These are phyloP conservation scores for Diprion similis DNA, from an alignment of 1,140 invertebrate species.

Conservation along the genomic window DNA sequence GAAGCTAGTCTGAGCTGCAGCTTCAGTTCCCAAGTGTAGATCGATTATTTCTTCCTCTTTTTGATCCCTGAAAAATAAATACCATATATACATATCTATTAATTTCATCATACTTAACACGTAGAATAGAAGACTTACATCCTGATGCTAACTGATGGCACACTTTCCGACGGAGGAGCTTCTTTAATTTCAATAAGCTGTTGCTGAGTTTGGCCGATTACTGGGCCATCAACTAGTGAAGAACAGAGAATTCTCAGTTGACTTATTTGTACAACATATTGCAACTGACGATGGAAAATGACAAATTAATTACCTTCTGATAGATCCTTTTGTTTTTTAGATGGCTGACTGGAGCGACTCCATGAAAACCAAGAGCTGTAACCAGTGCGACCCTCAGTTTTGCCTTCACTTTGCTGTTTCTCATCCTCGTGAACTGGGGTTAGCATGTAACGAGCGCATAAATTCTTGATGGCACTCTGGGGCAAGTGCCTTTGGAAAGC, in stretches of 20 bases:
- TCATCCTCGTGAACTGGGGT: conserved; percentile 47
- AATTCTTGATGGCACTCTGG: conserved; percentile 52
- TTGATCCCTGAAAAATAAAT: conserved; percentile 31
- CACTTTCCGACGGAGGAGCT: conserved; percentile 18
- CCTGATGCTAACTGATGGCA: neutral
- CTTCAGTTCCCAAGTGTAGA: conserved; percentile 32
- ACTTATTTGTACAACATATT: neutral
- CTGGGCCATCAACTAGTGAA: conserved; percentile 28
- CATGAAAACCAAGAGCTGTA: conserved; percentile 70
- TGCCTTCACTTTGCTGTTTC: conserved; percentile 43
- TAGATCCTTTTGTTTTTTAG: conserved; percentile 44
- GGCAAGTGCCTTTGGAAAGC: conserved; percentile 85
- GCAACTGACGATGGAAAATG: neutral
- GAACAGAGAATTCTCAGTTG: neutral
- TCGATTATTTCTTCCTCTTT: conserved; percentile 37
- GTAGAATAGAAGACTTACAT: conserved; percentile 10
- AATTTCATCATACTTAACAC: conserved; percentile 1
- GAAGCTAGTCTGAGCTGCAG: conserved; percentile 41
- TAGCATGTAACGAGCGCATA: conserved; percentile 58
- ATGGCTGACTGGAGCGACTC: conserved; percentile 56
- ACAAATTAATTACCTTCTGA: conserved; percentile 30
- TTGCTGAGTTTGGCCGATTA: conserved; percentile 22
- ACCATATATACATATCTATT: neutral
- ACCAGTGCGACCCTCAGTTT: conserved; percentile 49
- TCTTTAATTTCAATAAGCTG: conserved; percentile 32